Percentiles rank a stretch among this genome's conserved stretches.
Conservation (phyloP, 2,888 invertebrate species). For the Rotaria magnacalcarata region DNA sequence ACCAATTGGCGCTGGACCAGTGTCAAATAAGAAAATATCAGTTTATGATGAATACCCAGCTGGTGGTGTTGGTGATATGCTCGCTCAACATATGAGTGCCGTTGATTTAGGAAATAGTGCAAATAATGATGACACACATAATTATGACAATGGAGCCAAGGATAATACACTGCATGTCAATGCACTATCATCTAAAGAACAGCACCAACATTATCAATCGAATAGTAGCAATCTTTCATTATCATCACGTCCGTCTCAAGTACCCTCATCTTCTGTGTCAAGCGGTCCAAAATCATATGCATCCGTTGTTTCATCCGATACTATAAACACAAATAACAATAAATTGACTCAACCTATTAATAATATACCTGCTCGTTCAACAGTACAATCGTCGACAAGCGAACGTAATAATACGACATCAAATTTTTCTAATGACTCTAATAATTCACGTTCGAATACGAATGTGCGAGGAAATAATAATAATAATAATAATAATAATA, state of each 20-base stretch:
- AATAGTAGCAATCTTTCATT: constrained; percentile 10
- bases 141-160: constrained; percentile 3
- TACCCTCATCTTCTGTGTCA: neutral
- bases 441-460: neutral
- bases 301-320: constrained; percentile 32
- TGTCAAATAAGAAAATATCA: neutral
- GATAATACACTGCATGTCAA: neutral
- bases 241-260: constrained; percentile 5
- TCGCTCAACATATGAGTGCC: constrained; percentile 20
- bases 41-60: constrained; percentile 3
- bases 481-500: neutral
- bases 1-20: neutral
- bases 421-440: constrained; percentile 22
- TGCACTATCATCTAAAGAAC: neutral
- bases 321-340: constrained; percentile 18
- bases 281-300: constrained; percentile 35
- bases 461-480: neutral
- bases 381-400: neutral
- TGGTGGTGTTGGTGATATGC: constrained; percentile 18
- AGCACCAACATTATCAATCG: constrained; percentile 19
- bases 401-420: neutral
- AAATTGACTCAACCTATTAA: neutral
- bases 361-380: neutral
- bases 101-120: neutral
- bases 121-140: constrained; percentile 1